A percentile compares a stretch with the other conserved stretches of the same genome.
phyloP scores from a whole-genome alignment of 1,140 invertebrate genomes.

The Chionoecetes opilio region DNA sequence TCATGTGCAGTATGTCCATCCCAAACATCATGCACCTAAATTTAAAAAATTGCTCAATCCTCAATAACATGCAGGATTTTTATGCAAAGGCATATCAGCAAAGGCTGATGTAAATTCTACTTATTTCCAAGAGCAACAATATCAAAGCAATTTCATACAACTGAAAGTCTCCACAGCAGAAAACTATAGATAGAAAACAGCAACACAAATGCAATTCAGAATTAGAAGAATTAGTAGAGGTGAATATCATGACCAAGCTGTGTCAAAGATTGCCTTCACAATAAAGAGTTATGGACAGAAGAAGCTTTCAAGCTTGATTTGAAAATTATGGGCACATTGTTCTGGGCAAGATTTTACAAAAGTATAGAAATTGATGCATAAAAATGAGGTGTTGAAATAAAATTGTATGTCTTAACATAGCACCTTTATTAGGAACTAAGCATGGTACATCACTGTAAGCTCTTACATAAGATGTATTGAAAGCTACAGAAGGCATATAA shows the following conservation, averaged over 20 bases:
- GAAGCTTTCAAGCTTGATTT: neutral
- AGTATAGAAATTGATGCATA: neutral
- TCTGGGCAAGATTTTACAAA: neutral
- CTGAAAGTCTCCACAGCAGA: neutral
- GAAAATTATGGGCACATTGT: neutral
- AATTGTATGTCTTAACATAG: neutral
- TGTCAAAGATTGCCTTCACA: conserved; percentile 4
- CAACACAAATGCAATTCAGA: neutral
- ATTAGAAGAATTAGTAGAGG: neutral
- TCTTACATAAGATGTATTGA: neutral
- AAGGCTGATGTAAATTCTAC: neutral
- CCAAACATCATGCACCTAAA: neutral
- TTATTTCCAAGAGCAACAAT: neutral
- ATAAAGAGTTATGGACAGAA: neutral
- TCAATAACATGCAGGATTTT: neutral
- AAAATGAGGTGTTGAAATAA: neutral
- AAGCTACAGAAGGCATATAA: neutral
- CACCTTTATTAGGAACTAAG: neutral
- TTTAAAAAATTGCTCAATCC: neutral
- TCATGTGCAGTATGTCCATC: no score
- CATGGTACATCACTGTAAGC: neutral
- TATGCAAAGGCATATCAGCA: neutral
- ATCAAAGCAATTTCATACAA: neutral
- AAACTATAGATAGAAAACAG: neutral
- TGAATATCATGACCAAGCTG: conserved; percentile 25